Conservation (phyloP, 2,797 vertebrate species). For the Pantherophis vulpinus region DNA sequence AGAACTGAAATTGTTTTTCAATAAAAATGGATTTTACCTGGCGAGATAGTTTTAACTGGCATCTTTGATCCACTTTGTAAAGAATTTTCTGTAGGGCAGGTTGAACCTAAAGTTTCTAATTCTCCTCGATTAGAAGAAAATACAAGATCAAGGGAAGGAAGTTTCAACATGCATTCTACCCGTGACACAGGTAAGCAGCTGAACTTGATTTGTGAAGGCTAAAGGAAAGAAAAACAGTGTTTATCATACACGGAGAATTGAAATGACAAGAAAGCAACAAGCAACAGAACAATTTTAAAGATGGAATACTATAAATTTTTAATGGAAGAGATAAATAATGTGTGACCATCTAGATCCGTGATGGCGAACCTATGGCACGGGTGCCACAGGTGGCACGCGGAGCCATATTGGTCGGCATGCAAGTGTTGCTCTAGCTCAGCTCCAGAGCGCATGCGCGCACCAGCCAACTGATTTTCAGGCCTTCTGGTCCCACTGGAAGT, state of each 20-base stretch:
- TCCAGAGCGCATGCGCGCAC: too few relatives aligned
- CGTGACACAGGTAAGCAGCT: conserved; percentile 96
- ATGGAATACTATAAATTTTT: not conserved
- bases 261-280: not conserved
- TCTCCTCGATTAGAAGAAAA: conserved; percentile 98
- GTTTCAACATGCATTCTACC: conserved; percentile 97
- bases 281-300: not conserved
- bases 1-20: not conserved
- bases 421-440: too few relatives aligned
- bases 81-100: conserved; percentile 74
- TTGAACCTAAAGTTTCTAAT: conserved; percentile 81
- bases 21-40: conserved; percentile 70
- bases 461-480: too few relatives aligned
- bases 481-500: too few relatives aligned
- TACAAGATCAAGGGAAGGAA: conserved; percentile 95
- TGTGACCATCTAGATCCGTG: not conserved
- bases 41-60: conserved; percentile 76
- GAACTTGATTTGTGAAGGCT: conserved; percentile 99
- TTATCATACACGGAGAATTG: not conserved
- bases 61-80: conserved; percentile 76
- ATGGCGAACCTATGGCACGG: too few relatives aligned
- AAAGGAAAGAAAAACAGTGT: conserved; percentile 28
- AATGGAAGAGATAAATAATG: not conserved
- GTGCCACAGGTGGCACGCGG: too few relatives aligned
- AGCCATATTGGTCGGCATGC: too few relatives aligned